Conservation (phyloP, 2,888 invertebrate genomes). For the Coleophora flavipennella region DNA sequence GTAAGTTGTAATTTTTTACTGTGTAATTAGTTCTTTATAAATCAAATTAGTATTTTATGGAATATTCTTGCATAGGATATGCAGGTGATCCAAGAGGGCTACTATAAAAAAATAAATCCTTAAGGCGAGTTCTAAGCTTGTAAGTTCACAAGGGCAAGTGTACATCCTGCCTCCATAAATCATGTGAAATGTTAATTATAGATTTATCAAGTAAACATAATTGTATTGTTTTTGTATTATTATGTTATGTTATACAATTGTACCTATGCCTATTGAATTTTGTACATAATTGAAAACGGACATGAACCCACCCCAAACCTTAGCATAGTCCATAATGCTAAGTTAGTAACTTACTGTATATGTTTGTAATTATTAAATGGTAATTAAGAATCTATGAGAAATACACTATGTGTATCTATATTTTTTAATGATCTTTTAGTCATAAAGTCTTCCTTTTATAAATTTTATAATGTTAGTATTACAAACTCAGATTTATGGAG, state of each 20-base stretch:
- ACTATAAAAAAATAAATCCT: too few relatives aligned
- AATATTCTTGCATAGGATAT: too few relatives aligned
- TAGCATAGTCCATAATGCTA: constrained; percentile 38
- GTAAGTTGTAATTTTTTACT: constrained; percentile 14
- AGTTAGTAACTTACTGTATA: too few relatives aligned
- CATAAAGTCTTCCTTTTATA: constrained; percentile 1
- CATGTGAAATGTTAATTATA: neutral
- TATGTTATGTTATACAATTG: neutral
- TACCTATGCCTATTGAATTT: constrained; percentile 11
- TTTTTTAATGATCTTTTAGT: neutral
- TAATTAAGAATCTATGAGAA: constrained; percentile 1
- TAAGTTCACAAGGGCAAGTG: too few relatives aligned
- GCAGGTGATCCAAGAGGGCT: too few relatives aligned
- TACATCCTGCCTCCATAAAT: constrained; percentile 11
- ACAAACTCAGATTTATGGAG: too few relatives aligned
- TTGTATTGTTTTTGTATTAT: too few relatives aligned
- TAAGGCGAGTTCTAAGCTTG: too few relatives aligned
- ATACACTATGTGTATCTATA: neutral
- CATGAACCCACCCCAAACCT: constrained; percentile 61
- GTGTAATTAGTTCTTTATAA: constrained; percentile 9
- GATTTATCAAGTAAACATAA: neutral
- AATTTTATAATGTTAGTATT: neutral
- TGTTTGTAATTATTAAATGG: too few relatives aligned
- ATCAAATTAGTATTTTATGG: too few relatives aligned
- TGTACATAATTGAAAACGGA: constrained; percentile 59